Evolutionary conservation across 2,888 invertebrate species (phyloP).

Genomic region (Phortica okadai): DNA sequence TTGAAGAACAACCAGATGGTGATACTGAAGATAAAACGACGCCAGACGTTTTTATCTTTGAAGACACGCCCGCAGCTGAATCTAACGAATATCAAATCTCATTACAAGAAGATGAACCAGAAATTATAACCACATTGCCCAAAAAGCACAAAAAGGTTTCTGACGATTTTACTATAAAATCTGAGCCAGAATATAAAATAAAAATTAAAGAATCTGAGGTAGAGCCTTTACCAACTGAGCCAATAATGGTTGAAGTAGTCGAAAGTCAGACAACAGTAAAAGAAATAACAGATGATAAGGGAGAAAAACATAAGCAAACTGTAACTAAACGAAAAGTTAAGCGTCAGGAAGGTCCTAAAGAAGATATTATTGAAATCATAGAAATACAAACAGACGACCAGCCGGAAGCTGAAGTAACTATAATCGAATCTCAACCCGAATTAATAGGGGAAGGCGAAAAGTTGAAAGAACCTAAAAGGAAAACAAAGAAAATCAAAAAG

Average conservation of each 20-base stretch:
- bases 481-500: slow-evolving; percentile 69
- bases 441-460: slow-evolving; percentile 72
- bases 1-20: slow-evolving; percentile 31
- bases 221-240: slow-evolving; percentile 48
- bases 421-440: slow-evolving; percentile 64
- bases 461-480: slow-evolving; percentile 68
- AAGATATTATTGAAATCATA: slow-evolving; percentile 74
- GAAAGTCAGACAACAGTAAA: slow-evolving; percentile 76
- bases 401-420: slow-evolving; percentile 70
- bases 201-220: slow-evolving; percentile 49
- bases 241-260: slow-evolving; percentile 65
- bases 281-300: slow-evolving; percentile 74
- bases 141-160: slow-evolving; percentile 38
- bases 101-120: slow-evolving; percentile 47
- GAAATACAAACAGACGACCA: slow-evolving; percentile 71
- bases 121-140: slow-evolving; percentile 52
- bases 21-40: slow-evolving; percentile 42
- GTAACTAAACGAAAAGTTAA: slow-evolving; percentile 76
- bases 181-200: slow-evolving; percentile 45
- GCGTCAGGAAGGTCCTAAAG: slow-evolving; percentile 74
- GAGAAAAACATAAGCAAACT: slow-evolving; percentile 74
- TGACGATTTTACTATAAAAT: slow-evolving; percentile 45
- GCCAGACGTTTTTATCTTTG: slow-evolving; percentile 27
- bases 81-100: slow-evolving; percentile 55
- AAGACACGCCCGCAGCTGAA: slow-evolving; percentile 56